Evolutionary conservation across 2,888 invertebrate genomes (phyloP).

Genomic region (Agrotis segetum): DNA sequence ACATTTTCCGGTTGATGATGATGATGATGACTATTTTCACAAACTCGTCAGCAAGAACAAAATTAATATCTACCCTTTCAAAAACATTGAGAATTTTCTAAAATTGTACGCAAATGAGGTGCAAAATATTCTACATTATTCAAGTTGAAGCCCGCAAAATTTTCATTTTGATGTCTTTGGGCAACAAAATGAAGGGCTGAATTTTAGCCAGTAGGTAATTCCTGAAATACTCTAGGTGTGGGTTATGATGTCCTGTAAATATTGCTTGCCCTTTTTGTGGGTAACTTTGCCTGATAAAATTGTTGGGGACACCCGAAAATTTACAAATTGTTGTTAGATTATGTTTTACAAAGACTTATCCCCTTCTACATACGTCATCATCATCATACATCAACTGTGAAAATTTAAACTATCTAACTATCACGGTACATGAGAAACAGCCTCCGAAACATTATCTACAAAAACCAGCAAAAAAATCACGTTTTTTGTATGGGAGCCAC

Average conservation of each 20-base stretch:
- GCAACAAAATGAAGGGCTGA: slow-evolving; percentile 25
- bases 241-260: slow-evolving; percentile 20
- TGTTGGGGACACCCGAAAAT: neutral
- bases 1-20: too few species aligned
- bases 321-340: slow-evolving; percentile 4
- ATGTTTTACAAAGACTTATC: too few species aligned
- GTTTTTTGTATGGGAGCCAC: too few species aligned
- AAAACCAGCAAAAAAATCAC: too few species aligned
- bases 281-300: slow-evolving; percentile 16
- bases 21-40: neutral
- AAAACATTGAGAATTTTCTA: slow-evolving; percentile 5
- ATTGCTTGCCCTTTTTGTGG: slow-evolving; percentile 29
- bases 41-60: neutral
- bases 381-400: too few species aligned
- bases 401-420: too few species aligned
- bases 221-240: neutral
- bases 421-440: too few species aligned
- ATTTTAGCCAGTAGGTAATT: too few species aligned
- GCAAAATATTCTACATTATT: slow-evolving; percentile 18
- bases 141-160: slow-evolving; percentile 23
- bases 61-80: neutral
- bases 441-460: too few species aligned
- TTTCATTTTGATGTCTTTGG: slow-evolving; percentile 44
- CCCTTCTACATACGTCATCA: too few species aligned
- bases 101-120: slow-evolving; percentile 20